These are phyloP conservation scores for Apus apus DNA, from an alignment of 2,113 vertebrate species.

Conservation along the genomic window DNA sequence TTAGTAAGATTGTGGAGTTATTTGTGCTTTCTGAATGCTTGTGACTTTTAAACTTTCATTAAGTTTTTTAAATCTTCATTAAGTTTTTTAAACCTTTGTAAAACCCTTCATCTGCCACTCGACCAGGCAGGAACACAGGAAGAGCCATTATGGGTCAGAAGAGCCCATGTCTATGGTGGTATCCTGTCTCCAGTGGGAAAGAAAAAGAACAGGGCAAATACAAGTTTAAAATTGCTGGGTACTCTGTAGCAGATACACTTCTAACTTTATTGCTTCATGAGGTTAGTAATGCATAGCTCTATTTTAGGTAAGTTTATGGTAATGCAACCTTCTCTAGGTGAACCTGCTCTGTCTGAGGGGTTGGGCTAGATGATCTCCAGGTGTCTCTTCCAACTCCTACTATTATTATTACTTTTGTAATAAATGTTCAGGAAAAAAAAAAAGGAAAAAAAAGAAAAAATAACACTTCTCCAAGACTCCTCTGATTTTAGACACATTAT, in stretches of 20 bases:
- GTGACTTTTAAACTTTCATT: neutral
- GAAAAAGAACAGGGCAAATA: neutral
- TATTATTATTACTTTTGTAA: too few species aligned
- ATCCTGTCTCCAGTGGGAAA: neutral
- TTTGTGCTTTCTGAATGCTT: neutral
- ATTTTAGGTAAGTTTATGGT: neutral
- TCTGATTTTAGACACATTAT: neutral
- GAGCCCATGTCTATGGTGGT: neutral
- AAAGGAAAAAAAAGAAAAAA: neutral
- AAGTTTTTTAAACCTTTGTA: neutral
- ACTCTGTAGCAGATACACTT: neutral
- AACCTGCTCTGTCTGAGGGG: too few species aligned
- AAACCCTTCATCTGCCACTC: neutral
- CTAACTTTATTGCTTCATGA: neutral
- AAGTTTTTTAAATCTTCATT: neutral
- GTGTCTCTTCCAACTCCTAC: too few species aligned
- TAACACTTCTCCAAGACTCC: neutral
- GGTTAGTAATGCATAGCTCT: neutral
- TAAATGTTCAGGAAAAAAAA: neutral
- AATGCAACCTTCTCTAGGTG: neutral
- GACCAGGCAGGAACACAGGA: neutral
- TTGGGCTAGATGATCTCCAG: too few species aligned
- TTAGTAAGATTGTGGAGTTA: neutral
- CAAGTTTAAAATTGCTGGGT: neutral
- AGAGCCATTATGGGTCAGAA: neutral